Conservation (phyloP, 2,888 invertebrate genomes). For the Chouioia cunea region DNA sequence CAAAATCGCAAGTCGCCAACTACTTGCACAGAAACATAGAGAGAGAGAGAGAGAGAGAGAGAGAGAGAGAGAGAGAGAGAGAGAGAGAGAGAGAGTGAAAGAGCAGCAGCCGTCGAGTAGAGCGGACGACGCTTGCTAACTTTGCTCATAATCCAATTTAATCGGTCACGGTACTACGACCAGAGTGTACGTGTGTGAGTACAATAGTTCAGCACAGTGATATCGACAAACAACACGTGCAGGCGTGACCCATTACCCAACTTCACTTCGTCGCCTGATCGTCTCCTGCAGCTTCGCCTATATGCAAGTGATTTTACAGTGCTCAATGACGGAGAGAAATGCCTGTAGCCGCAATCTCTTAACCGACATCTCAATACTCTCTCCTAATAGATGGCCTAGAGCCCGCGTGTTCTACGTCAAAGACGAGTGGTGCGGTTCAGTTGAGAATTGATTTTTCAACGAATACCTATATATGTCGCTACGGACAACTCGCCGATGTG, state of each 20-base stretch:
- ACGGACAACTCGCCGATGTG: too few species aligned
- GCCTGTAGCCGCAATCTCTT: too few species aligned
- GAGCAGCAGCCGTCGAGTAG: neutral
- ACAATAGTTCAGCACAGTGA: conserved; percentile 1
- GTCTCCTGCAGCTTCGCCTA: too few species aligned
- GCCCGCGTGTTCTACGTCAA: too few species aligned
- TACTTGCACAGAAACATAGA: neutral
- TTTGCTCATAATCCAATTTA: conserved; percentile 42
- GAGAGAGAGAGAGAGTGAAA: neutral
- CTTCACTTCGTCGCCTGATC: too few species aligned
- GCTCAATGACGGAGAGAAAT: conserved; percentile 1
- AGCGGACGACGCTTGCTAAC: conserved; percentile 8
- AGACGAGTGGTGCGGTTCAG: too few species aligned
- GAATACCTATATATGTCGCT: too few species aligned
- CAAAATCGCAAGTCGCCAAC: conserved; percentile 4
- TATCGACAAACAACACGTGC: conserved; percentile 44
- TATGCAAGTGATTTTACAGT: conserved; percentile 5
- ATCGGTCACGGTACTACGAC: conserved; percentile 9
- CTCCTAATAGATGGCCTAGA: too few species aligned
- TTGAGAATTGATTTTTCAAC: too few species aligned
- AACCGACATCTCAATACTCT: too few species aligned
- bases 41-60: neutral
- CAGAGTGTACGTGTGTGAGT: too few species aligned
- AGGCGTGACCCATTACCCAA: conserved; percentile 34
- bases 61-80: neutral